Conservation (phyloP, 1,140 invertebrate species). For the Macrosteles quadrilineatus region DNA sequence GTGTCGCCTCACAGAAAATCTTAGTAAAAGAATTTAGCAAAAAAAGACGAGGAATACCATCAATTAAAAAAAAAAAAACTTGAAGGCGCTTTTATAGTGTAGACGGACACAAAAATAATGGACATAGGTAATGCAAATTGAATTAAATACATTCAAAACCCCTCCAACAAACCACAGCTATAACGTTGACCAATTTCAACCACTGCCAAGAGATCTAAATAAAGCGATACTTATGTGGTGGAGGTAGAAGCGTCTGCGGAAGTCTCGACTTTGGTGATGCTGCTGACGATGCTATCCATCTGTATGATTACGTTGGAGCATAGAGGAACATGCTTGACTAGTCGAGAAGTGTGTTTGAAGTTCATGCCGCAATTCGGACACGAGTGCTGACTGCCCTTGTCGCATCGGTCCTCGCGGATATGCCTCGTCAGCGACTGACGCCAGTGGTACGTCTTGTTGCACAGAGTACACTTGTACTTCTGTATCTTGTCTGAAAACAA, state of each 20-base stretch:
- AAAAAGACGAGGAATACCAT: no score
- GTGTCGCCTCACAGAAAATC: no score
- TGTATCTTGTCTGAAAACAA: slow-evolving; percentile 5
- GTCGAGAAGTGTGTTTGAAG: slow-evolving; percentile 42
- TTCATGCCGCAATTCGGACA: slow-evolving; percentile 41
- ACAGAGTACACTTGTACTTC: slow-evolving; percentile 33
- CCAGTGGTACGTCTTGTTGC: slow-evolving; percentile 47
- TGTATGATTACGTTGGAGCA: slow-evolving; percentile 31
- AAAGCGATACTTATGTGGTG: background rate
- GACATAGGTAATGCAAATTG: no score
- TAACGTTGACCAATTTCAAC: no score
- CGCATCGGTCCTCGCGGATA: slow-evolving; percentile 40
- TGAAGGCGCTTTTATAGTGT: no score
- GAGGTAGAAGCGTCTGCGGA: background rate
- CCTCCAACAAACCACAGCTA: no score
- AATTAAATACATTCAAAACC: no score
- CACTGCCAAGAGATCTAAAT: no score
- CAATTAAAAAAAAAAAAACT: no score
- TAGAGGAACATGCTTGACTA: slow-evolving; percentile 39
- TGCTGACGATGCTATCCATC: slow-evolving; percentile 14
- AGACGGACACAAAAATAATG: no score
- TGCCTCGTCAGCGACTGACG: slow-evolving; percentile 45
- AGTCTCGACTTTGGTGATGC: background rate
- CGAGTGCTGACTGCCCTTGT: slow-evolving; percentile 31
- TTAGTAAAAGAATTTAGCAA: no score